A percentile compares a stretch with the other conserved stretches of the same genome.
Conservation (phyloP, 2,888 invertebrate species). For the Drosophila kambysellisi region DNA sequence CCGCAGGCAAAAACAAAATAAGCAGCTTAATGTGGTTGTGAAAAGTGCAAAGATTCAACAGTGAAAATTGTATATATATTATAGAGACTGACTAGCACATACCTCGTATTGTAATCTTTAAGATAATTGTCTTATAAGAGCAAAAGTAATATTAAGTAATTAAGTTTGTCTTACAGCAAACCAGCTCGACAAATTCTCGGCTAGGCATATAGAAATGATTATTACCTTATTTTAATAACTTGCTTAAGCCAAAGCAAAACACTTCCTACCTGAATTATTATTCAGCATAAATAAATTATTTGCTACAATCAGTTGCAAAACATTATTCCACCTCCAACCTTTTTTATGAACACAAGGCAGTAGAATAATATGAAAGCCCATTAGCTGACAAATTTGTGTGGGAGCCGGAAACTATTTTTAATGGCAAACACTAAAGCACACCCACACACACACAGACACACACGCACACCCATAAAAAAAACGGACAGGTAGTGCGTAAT, state of each 20-base stretch:
- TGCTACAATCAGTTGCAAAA: not conserved
- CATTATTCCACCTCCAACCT: not conserved
- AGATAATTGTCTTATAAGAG: not conserved
- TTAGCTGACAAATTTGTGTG: constrained; percentile 54
- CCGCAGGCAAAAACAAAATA: constrained; percentile 45
- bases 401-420: constrained; percentile 41
- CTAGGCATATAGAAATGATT: not conserved
- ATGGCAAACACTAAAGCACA: constrained; percentile 24
- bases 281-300: not conserved
- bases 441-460: constrained; percentile 3
- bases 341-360: not conserved
- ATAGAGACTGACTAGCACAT: not conserved
- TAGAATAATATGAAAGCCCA: constrained; percentile 65
- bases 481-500: constrained; percentile 55
- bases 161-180: not conserved
- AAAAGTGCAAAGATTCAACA: constrained; percentile 8
- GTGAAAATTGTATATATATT: no score
- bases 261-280: not conserved
- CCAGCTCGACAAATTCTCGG: not conserved
- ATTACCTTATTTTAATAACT: not conserved
- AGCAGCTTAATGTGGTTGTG: constrained; percentile 39
- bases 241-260: no score
- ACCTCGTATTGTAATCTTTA: not conserved
- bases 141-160: not conserved
- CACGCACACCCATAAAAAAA: not conserved